Evolutionary conservation across 2,888 invertebrate species (phyloP).

Genomic region (Elgonia sp.): DNA sequence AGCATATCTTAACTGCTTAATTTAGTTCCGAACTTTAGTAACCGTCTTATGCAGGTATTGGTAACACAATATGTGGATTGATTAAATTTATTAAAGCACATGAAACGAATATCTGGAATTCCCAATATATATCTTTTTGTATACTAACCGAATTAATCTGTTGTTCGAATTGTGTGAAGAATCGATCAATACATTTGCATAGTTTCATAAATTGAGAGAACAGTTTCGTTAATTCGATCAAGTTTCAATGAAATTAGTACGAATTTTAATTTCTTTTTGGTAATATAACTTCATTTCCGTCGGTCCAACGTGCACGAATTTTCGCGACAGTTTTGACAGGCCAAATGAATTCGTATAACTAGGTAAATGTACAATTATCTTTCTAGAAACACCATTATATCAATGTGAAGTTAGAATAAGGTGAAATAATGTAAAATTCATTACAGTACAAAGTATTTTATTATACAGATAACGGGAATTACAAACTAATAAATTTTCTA

Average conservation of each 20-base stretch:
- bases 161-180: slow-evolving; percentile 6
- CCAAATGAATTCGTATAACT: slow-evolving; percentile 5
- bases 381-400: neutral
- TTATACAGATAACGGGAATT: neutral
- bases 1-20: slow-evolving; percentile 8
- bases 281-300: neutral
- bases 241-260: neutral
- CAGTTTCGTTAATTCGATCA: slow-evolving; percentile 11
- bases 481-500: too few relatives aligned
- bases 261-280: slow-evolving; percentile 12
- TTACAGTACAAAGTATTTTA: neutral
- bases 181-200: slow-evolving; percentile 18
- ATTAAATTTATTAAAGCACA: neutral
- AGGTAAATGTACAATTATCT: neutral
- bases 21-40: slow-evolving; percentile 16
- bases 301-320: slow-evolving; percentile 4
- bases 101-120: neutral
- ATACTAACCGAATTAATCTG: slow-evolving; percentile 4
- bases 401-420: neutral
- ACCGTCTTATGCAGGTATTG: neutral
- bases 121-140: neutral
- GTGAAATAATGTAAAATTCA: slow-evolving; percentile 5
- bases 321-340: neutral
- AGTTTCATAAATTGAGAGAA: slow-evolving; percentile 19
- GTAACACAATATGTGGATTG: neutral